Conservation (phyloP, 2,888 invertebrate species). For the Globia sparganii region DNA sequence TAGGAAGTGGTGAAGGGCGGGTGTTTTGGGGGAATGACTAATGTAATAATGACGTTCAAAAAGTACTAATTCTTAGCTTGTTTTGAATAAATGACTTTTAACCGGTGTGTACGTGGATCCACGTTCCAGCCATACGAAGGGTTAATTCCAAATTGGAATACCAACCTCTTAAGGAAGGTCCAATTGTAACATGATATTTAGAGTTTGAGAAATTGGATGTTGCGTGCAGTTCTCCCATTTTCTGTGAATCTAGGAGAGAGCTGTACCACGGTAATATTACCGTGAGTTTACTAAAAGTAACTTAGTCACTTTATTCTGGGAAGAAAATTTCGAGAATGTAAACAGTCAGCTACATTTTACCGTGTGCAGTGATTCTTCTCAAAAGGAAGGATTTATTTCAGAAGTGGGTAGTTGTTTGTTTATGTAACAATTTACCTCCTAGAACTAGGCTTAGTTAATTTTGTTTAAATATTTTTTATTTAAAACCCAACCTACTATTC, state of each 20-base stretch:
- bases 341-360: conserved; percentile 13
- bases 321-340: conserved; percentile 20
- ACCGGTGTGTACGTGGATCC: neutral
- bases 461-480: too few species aligned
- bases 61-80: neutral
- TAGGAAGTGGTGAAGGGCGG: neutral
- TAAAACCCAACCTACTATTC: neutral
- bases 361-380: conserved; percentile 10
- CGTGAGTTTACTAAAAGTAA: conserved; percentile 10
- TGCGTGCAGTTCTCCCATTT: neutral
- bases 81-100: neutral
- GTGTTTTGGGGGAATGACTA: neutral
- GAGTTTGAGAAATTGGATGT: conserved; percentile 5
- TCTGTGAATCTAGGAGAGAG: neutral
- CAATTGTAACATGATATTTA: conserved; percentile 1
- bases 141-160: neutral
- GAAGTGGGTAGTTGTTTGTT: conserved; percentile 6
- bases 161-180: neutral
- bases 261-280: too few species aligned
- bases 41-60: neutral
- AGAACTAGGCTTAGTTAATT: neutral
- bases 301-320: neutral
- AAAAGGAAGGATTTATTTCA: conserved; percentile 24
- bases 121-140: neutral
- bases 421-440: neutral